phyloP scores from a whole-genome alignment of 1,140 invertebrate species.

The Teleopsis dalmanni region DNA sequence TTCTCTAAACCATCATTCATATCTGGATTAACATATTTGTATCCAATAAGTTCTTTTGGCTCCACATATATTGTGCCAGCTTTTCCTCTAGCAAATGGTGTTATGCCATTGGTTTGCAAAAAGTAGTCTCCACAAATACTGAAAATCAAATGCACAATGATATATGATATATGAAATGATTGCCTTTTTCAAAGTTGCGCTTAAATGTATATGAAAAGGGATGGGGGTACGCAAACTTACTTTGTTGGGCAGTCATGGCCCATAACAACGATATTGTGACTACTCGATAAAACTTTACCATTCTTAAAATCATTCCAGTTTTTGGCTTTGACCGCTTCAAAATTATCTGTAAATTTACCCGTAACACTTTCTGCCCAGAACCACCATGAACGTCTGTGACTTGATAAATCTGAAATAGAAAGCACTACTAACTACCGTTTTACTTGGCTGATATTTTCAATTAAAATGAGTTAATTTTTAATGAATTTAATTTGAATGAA shows the following conservation, averaged over 20 bases:
- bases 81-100: constrained; percentile 40
- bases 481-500: neutral
- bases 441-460: neutral
- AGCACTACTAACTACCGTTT: neutral
- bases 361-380: constrained; percentile 54
- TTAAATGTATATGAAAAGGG: neutral
- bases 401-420: constrained; percentile 51
- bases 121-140: constrained; percentile 43
- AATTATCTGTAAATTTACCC: constrained; percentile 43
- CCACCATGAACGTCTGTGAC: constrained; percentile 56
- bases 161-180: neutral
- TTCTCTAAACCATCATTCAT: neutral
- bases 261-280: constrained; percentile 24
- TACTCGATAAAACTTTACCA: constrained; percentile 20
- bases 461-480: neutral
- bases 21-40: constrained; percentile 12
- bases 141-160: constrained; percentile 13
- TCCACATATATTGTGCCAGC: constrained; percentile 34
- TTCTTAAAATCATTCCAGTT: constrained; percentile 46
- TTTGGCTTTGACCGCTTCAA: constrained; percentile 43
- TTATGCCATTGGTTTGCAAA: constrained; percentile 42
- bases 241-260: constrained; percentile 35
- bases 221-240: constrained; percentile 18
- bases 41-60: constrained; percentile 30
- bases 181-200: neutral